Evolutionary conservation across 2,113 vertebrate genomes (phyloP), one percentile per base, ranked within the genome.

Genomic region (Dicrurus megarhynchus): DNA sequence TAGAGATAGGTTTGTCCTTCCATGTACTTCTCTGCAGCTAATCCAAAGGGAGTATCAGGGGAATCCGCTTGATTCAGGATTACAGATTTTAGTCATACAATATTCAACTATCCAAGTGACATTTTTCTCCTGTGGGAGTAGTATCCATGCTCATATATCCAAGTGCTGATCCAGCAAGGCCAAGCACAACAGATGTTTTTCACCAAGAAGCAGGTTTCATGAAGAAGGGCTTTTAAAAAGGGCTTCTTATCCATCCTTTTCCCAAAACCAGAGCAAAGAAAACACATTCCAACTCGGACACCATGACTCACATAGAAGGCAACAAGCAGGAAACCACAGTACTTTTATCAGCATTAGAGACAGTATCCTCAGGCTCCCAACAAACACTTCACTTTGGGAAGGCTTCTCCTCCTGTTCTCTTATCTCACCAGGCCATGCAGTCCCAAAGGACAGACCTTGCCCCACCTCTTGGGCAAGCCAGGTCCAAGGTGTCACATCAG

Each of bases 91-190:
- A 90, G 83, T 93, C 87, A 90, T 28, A 63, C 39, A 20, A 44
- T 27, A 71, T 16, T 42, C 6, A 8, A 92, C 65, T 46, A 69
- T 89, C 65, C 71, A 85, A 95, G 81, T 91, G 77, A 97, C 33
- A 50, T 61, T 82, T 41, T 75, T 64, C 76, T 96, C 94, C 70
- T 50, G 50, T 37, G 77, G 50, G 53, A 83, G 33, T 2, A 35
- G 60, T 37, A 92, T 71, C 69, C 69, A 77, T 10, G 37, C 70
- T 93, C 67, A 89, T 12, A 27, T 7, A 52, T 16, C 85, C 87
- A 94, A 96, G 37, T 65, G 84, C 93, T 93, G 96, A 96, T 56
- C 57, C 70, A 94, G 89, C 87, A 96, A 84, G 74, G 70, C 89
- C 37, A 71, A 56, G 80, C 76, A 67, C 71, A 93, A 46, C 76